phyloP scores from a whole-genome alignment of 2,888 invertebrate species.

The Eupithecia vulgata region DNA sequence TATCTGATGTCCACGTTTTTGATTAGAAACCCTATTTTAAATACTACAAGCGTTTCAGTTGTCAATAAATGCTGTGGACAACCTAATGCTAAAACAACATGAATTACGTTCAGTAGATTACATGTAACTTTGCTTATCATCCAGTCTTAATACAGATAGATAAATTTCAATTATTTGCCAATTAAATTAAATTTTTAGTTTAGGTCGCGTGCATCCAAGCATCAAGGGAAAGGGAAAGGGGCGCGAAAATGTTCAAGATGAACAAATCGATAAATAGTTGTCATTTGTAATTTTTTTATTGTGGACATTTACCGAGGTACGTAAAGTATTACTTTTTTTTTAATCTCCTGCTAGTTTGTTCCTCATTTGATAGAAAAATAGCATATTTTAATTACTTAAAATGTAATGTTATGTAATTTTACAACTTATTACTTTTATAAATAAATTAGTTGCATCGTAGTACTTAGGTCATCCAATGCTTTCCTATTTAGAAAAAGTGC shows the following conservation, averaged over 20 bases:
- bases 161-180: background rate
- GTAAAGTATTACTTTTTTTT: background rate
- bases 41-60: background rate
- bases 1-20: background rate
- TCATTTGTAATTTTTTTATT: background rate
- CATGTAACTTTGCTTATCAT: background rate
- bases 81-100: background rate
- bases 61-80: background rate
- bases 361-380: background rate
- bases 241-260: background rate
- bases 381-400: background rate
- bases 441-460: slow-evolving; percentile 27
- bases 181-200: background rate
- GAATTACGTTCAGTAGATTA: background rate
- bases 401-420: slow-evolving; percentile 8
- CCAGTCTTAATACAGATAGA: background rate
- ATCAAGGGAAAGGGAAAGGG: no score
- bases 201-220: background rate
- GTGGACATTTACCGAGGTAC: background rate
- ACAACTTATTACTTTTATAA: slow-evolving; percentile 6
- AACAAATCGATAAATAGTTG: background rate
- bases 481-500: slow-evolving; percentile 35
- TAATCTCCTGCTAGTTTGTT: background rate
- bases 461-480: slow-evolving; percentile 26
- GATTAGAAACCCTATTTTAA: background rate